Evolutionary conservation across 2,113 vertebrate genomes (phyloP).

Genomic region (Laticauda colubrina): DNA sequence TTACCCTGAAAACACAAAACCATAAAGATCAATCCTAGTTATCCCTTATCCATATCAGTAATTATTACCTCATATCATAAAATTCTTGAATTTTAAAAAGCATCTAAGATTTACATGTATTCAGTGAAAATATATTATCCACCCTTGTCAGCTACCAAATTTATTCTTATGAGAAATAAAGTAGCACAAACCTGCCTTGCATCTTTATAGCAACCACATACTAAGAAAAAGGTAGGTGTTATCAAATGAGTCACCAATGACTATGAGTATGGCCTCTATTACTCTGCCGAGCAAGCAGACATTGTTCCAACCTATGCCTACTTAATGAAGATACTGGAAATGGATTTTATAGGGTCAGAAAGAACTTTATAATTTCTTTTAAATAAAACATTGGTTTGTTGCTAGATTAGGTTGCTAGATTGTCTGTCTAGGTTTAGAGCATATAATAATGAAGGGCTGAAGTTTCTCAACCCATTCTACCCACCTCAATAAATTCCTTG

Average conservation of each 20-base stretch:
- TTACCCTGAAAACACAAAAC: conserved; percentile 42
- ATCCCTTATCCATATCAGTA: conserved; percentile 10
- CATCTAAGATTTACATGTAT: neutral
- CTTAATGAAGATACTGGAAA: neutral
- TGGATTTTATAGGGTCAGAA: neutral
- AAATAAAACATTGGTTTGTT: neutral
- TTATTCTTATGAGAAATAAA: neutral
- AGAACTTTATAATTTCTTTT: neutral
- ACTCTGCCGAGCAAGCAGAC: neutral
- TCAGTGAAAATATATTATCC: neutral
- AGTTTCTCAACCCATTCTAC: neutral
- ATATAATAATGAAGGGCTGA: neutral
- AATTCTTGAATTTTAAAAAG: neutral
- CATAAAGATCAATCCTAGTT: neutral
- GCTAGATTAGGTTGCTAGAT: neutral
- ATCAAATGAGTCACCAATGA: neutral
- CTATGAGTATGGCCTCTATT: neutral
- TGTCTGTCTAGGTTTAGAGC: neutral
- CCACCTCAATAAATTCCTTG: neutral
- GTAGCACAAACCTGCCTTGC: neutral
- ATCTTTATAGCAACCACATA: neutral
- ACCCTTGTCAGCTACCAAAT: neutral
- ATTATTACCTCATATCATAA: neutral
- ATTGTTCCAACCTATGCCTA: neutral
- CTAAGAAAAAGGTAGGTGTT: neutral